Evolutionary conservation across 2,113 vertebrate species (phyloP).

Genomic region (Danio rerio): GRCz12tu NC_133183.1:52640501-52641000

Average conservation of each 20-base stretch:
- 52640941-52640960: neutral
- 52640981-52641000: neutral
- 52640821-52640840: conserved; percentile 82
- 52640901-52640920: no score
- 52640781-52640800: conserved; percentile 79
- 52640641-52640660: no score
- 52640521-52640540: no score
- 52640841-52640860: neutral
- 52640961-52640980: neutral
- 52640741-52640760: conserved; percentile 49
- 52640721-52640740: neutral
- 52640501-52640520: no score
- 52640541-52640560: no score
- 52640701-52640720: neutral
- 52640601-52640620: no score
- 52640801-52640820: conserved; percentile 80
- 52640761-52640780: conserved; percentile 81
- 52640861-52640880: neutral
- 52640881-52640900: neutral
- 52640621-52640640: no score
- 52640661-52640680: no score
- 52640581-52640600: no score
- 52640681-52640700: neutral
- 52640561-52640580: no score
- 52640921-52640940: neutral